These are phyloP conservation scores for Xenopus borealis DNA, from an alignment of 2,113 vertebrate genomes.

Conservation along the genomic window DNA sequence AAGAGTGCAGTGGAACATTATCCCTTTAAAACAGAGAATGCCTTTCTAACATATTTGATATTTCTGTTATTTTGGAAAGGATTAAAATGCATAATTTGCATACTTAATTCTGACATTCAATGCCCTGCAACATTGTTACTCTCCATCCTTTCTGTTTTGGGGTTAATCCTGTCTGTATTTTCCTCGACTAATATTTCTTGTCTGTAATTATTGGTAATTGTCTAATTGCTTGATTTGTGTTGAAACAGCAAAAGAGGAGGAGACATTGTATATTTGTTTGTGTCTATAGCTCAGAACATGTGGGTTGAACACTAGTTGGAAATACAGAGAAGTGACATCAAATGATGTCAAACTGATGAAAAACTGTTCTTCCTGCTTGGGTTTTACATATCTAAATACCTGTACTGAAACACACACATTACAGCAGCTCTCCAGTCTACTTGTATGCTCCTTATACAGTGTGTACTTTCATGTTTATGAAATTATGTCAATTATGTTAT, in stretches of 20 bases:
- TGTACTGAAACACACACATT: not conserved
- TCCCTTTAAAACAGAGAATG: no score
- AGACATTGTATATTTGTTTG: not conserved
- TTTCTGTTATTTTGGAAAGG: no score
- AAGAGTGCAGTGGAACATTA: no score
- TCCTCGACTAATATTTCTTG: constrained; percentile 25
- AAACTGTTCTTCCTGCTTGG: not conserved
- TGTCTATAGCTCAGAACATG: constrained; percentile 17
- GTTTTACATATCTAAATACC: not conserved
- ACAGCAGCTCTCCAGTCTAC: not conserved
- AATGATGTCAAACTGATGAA: not conserved
- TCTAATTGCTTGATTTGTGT: constrained; percentile 35
- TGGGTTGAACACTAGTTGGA: not conserved
- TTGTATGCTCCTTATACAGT: not conserved
- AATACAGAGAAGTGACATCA: not conserved
- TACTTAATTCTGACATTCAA: no score
- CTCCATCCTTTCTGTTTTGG: not conserved
- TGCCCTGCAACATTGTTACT: not conserved
- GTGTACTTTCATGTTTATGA: no score
- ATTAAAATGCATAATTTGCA: no score
- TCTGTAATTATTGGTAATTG: constrained; percentile 44
- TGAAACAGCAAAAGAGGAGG: constrained; percentile 34
- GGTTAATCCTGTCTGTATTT: constrained; percentile 30
- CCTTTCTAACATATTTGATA: no score
- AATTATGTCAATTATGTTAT: no score